Evolutionary conservation across 2,797 vertebrate species (phyloP).

Genomic region (Pseudocheirus occidentalis): DNA sequence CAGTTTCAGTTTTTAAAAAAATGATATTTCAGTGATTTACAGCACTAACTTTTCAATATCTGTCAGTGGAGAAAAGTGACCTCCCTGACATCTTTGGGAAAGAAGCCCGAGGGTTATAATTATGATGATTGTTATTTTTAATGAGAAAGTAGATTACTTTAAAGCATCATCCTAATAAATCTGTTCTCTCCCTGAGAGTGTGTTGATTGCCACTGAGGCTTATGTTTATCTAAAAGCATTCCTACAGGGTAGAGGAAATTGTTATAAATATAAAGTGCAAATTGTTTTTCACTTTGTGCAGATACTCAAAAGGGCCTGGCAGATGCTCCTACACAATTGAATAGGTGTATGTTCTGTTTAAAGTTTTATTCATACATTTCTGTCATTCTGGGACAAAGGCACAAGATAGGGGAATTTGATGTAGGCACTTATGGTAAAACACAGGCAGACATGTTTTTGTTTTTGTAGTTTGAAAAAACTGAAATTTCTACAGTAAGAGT

Average conservation of each 20-base stretch:
- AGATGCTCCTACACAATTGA: neutral
- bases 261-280: conserved; percentile 21
- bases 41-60: conserved; percentile 7
- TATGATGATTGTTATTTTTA: neutral
- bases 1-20: conserved; percentile 8
- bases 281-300: conserved; percentile 49
- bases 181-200: neutral
- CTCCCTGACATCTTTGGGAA: neutral
- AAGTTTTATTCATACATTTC: conserved; percentile 12
- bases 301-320: neutral
- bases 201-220: neutral
- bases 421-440: conserved; percentile 7
- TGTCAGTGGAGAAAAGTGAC: conserved; percentile 4
- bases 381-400: conserved; percentile 17
- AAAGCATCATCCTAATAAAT: conserved; percentile 33
- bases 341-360: conserved; percentile 9
- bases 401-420: neutral
- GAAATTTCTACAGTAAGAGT: neutral
- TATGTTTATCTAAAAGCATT: neutral
- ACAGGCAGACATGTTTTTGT: neutral
- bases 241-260: neutral
- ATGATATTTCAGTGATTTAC: neutral
- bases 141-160: neutral
- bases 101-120: conserved; percentile 33
- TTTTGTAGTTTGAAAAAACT: conserved; percentile 18